A percentile compares a stretch with the other conserved stretches of the same genome.
Evolutionary conservation across 2,113 vertebrate species (phyloP).

Genomic region (Zootoca vivipara): DNA sequence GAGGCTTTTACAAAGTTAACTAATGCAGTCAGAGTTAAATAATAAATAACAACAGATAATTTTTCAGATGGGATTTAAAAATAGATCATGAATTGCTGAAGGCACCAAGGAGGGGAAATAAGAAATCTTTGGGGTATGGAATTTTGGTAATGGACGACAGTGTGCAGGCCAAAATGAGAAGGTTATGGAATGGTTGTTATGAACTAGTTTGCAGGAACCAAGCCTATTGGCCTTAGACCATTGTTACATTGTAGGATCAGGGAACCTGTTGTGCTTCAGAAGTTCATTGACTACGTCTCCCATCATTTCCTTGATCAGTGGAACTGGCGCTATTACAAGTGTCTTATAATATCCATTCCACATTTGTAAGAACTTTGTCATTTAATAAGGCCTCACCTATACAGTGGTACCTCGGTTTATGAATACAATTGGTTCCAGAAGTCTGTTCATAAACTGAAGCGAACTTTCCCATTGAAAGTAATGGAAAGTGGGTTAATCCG

Average conservation of each 20-base stretch:
- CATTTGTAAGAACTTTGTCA: too few relatives aligned
- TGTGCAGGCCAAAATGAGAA: not conserved
- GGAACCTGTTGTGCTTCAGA: not conserved
- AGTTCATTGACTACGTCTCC: too few relatives aligned
- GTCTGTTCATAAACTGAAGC: too few relatives aligned
- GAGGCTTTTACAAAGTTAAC: conserved; percentile 42
- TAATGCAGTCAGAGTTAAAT: conserved; percentile 48
- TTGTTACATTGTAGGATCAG: not conserved
- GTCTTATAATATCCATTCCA: too few relatives aligned
- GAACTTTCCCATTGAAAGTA: too few relatives aligned
- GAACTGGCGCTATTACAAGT: too few relatives aligned
- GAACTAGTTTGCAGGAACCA: conserved; percentile 5
- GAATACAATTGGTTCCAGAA: too few relatives aligned
- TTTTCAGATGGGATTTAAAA: conserved; percentile 40
- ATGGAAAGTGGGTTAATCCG: too few relatives aligned
- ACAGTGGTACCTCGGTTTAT: too few relatives aligned
- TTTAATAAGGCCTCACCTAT: too few relatives aligned
- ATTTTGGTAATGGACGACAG: conserved; percentile 21
- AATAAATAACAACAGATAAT: conserved; percentile 54
- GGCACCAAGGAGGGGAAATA: conserved; percentile 33
- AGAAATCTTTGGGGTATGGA: not conserved
- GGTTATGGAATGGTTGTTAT: conserved; percentile 21
- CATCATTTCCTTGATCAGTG: too few relatives aligned
- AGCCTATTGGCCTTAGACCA: not conserved
- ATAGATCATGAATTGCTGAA: conserved; percentile 28